Evolutionary conservation across 2,888 invertebrate species (phyloP).

Genomic region (Rapana venosa): DNA sequence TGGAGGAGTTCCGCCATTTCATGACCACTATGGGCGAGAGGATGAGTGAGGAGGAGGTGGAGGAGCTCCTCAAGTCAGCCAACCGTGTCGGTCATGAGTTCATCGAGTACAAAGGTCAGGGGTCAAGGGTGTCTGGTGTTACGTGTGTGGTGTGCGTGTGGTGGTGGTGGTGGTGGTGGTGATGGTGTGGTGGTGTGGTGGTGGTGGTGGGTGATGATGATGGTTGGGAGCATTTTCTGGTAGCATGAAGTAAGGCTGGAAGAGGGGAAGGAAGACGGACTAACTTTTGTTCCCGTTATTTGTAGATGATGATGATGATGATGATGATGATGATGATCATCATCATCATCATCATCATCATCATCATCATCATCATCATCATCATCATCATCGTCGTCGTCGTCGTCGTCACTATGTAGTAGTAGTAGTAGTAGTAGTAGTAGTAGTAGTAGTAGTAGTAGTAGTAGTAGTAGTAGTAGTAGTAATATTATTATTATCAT

Average conservation of each 20-base stretch:
- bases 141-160: not conserved
- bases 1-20: conserved; percentile 67
- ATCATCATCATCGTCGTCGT: too few species aligned
- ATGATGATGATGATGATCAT: too few species aligned
- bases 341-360: too few species aligned
- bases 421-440: too few species aligned
- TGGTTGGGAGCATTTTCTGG: not conserved
- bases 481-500: too few species aligned
- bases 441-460: too few species aligned
- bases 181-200: not conserved
- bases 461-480: too few species aligned
- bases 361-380: too few species aligned
- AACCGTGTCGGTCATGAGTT: conserved; percentile 63
- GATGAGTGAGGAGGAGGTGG: conserved; percentile 70
- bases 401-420: too few species aligned
- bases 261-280: too few species aligned
- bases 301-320: too few species aligned
- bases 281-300: too few species aligned
- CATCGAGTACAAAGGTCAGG: conserved; percentile 67
- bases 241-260: not conserved
- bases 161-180: not conserved
- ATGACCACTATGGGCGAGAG: conserved; percentile 73
- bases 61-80: conserved; percentile 65
- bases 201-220: not conserved
- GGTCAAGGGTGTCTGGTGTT: not conserved